These are phyloP conservation scores for Frankliniella intonsa DNA, from an alignment of 2,888 invertebrate genomes.

Conservation along the genomic window DNA sequence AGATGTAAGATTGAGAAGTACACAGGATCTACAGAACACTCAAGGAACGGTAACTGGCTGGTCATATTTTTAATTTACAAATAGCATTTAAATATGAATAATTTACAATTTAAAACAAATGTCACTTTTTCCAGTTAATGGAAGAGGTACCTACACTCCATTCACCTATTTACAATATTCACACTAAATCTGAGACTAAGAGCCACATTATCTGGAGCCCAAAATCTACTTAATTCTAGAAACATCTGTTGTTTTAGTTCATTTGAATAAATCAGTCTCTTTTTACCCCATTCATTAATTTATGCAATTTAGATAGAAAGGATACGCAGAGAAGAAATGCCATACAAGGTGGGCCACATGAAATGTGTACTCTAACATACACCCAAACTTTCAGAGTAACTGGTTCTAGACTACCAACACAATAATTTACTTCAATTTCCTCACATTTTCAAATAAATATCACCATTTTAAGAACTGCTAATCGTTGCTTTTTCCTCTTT, in stretches of 20 bases:
- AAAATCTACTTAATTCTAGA: no score
- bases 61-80: conserved; percentile 1
- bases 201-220: no score
- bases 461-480: no score
- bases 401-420: no score
- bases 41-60: conserved; percentile 14
- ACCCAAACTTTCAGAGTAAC: no score
- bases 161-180: not conserved
- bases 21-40: not conserved
- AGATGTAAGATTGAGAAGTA: not conserved
- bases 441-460: no score
- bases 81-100: conserved; percentile 6
- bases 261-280: conserved; percentile 7
- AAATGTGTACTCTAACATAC: no score
- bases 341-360: no score
- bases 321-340: no score
- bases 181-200: not conserved
- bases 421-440: no score
- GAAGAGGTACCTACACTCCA: not conserved
- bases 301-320: not conserved
- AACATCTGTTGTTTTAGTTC: not conserved
- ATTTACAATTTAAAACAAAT: not conserved
- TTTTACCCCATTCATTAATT: not conserved
- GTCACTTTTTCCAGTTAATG: not conserved
- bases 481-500: no score